These are phyloP conservation scores for Acanthosepion esculentum DNA, from an alignment of 2,888 invertebrate genomes.

Conservation along the genomic window DNA sequence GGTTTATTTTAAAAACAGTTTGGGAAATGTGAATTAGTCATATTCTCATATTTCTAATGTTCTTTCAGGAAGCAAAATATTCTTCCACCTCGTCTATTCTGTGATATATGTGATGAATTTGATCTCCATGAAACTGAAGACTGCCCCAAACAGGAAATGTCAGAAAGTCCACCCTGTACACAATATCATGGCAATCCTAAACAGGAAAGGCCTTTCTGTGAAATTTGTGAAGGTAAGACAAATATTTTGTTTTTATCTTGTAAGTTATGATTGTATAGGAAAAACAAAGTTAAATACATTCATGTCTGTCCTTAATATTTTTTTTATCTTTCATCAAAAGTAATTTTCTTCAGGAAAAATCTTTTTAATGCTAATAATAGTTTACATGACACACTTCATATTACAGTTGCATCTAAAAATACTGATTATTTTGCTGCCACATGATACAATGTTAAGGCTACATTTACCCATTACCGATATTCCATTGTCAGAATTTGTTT, in stretches of 20 bases:
- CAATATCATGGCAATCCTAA: conserved; percentile 75
- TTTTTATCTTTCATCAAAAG: not conserved
- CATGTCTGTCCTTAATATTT: not conserved
- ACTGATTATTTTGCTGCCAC: too few species aligned
- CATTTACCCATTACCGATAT: too few species aligned
- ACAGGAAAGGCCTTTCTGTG: conserved; percentile 84
- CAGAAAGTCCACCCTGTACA: conserved; percentile 77
- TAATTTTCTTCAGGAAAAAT: too few species aligned
- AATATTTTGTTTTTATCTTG: not conserved
- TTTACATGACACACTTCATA: too few species aligned
- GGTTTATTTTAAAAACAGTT: not conserved
- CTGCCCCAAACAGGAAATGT: conserved; percentile 88
- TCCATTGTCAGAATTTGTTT: too few species aligned
- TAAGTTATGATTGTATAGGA: not conserved
- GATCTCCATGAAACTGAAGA: conserved; percentile 98
- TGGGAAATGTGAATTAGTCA: not conserved
- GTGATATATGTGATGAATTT: conserved; percentile 98
- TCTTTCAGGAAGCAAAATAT: not conserved
- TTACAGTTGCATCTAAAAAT: too few species aligned
- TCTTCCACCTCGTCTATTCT: conserved; percentile 87
- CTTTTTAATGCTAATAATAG: too few species aligned
- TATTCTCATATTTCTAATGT: not conserved
- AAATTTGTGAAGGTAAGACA: conserved; percentile 84
- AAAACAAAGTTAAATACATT: not conserved
- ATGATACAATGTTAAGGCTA: too few species aligned